Base-by-base conservation (phyloP, 2,113 vertebrate species). In the Carettochelys insculpta region DNA sequence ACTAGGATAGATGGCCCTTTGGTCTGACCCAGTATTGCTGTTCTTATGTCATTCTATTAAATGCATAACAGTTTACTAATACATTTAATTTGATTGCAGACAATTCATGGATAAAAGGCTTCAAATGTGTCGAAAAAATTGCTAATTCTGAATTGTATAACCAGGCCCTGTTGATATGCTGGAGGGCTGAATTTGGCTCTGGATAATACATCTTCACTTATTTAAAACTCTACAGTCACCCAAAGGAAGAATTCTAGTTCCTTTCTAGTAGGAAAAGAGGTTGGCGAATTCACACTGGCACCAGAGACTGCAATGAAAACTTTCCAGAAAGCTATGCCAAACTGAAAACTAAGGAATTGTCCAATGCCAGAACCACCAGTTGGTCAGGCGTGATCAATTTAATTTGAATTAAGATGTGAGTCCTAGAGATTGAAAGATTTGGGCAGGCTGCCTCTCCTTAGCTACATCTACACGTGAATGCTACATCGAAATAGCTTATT, bases 271-370 rank as follows among this genome's bases (percentile, higher is more conserved):
- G 82, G 38, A 50, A 86, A 82, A 92, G 34, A 65, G 61, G 10
- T 89, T 86, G 56, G 76, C 54, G 82, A 54, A 41, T 80, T 95
- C 43, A 20, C 68, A 51, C 52, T 77, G 89, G 82, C 86, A 84
- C 17, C 8, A 61, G 54, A 43, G 47, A 83, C 79, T 93, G 82
- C 50, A 85, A 83, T 91, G 85, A 95, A 95, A 96, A 96, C 87
- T 88, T 68, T 88, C 76, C 84, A 94, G 78, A 80, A 85, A 82
- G 82, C 6, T 22, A 94, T 95, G 87, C 71, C 76, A 84, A 58
- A 87, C 94, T 97, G 82, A 93, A 95, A 96, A 90, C 86, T 95
- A 95, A 91, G 82, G 84, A 77, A n/a, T n/a, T n/a, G n/a, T n/a
- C n/a, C n/a, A n/a, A n/a, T n/a, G n/a, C n/a, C n/a, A n/a, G n/a